Base-by-base conservation (phyloP, 2,113 vertebrate species). In the Cyrtonyx montezumae region DNA sequence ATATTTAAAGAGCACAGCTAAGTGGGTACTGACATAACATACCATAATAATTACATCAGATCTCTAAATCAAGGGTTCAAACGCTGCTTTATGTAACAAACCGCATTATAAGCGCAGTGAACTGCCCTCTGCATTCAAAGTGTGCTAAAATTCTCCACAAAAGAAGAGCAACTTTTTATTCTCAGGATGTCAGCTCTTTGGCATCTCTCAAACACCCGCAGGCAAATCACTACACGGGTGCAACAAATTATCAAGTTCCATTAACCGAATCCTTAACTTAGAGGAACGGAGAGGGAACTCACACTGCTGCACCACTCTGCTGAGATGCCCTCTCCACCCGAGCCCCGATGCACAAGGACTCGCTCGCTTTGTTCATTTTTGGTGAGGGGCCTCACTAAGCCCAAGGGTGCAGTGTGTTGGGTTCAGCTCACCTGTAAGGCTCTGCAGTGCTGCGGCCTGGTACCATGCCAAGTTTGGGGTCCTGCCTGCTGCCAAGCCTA, bases 51-150 rank as follows among this genome's bases (percentile, higher is more conserved):
- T 87, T 83, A 90, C 81, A 92, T 96, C 74, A 94, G 68, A 80
- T 43, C 82, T 66, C 88, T 94, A 85, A 95, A 91, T 80, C 90
- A 91, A 90, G 80, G 83, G 51, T 89, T 69, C 46, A 88, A 95
- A 67, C 26, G 37, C 32, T 11, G 3, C 62, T 95, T 95, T 91
- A 94, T 30, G 18, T 69, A 88, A 74, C 70, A 90, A 94, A 85
- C 84, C 49, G 76, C 82, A n/a, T 40, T 62, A 69, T 21, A 82
- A 73, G 85, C 55, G 67, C 26, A 82, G 32, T 8, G 36, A 79
- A 59, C 77, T 87, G 56, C 79, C 70, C 86, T 87, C 58, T 26
- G 2, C 30, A 6, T 56, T 79, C 37, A 11, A 63, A 69, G 67
- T 2, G 16, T 21, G 77, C 83, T 81, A 62, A 84, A 88, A 91